These are phyloP conservation scores for Drosophila sp. DNA, from an alignment of 1,140 invertebrate genomes.

Conservation along the genomic window DNA sequence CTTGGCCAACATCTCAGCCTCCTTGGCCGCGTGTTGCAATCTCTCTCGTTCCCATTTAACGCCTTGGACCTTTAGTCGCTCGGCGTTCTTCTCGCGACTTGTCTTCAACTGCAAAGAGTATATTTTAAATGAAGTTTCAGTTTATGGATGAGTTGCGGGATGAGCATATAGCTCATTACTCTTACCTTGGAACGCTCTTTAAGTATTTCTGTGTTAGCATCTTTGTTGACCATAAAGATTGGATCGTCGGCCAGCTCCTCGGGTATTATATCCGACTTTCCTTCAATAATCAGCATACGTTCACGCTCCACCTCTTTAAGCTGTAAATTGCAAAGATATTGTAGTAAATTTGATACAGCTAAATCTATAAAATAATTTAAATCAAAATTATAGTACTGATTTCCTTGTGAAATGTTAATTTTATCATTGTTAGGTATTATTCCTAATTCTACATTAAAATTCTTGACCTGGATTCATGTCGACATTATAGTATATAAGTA, in stretches of 20 bases:
- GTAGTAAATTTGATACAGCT: background rate
- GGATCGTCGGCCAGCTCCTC: conserved; percentile 87
- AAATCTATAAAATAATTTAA: too few relatives aligned
- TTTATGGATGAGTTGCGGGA: background rate
- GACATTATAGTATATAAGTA: too few relatives aligned
- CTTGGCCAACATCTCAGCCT: conserved; percentile 69
- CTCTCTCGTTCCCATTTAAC: conserved; percentile 82
- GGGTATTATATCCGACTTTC: conserved; percentile 87
- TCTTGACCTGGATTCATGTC: too few relatives aligned
- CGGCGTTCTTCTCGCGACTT: conserved; percentile 78
- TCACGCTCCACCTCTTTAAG: conserved; percentile 87
- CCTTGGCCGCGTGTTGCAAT: conserved; percentile 71
- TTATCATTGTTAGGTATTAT: too few relatives aligned
- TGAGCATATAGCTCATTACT: background rate
- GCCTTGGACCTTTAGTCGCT: conserved; percentile 74
- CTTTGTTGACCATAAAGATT: conserved; percentile 87
- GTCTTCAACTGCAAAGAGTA: conserved; percentile 69
- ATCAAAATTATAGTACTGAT: too few relatives aligned
- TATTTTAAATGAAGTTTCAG: background rate
- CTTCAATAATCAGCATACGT: conserved; percentile 87
- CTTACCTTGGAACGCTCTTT: conserved; percentile 85
- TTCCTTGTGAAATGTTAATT: too few relatives aligned
- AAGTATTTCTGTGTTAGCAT: conserved; percentile 86
- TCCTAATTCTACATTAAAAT: too few relatives aligned
- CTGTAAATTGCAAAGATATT: conserved; percentile 68